phyloP scores from a whole-genome alignment of 2,113 vertebrate species.

The Passer montanus region DNA sequence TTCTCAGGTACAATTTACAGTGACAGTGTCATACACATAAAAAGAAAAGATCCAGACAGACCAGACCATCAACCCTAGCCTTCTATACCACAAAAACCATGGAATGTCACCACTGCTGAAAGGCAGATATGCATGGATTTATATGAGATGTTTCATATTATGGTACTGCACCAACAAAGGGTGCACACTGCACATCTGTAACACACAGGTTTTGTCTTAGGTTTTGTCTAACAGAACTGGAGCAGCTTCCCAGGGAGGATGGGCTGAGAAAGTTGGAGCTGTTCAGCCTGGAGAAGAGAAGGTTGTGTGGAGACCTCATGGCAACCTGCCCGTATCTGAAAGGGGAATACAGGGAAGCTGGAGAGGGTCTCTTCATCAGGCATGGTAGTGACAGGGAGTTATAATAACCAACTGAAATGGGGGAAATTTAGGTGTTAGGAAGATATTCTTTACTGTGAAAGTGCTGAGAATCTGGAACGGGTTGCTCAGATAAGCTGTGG shows the following conservation, averaged over 20 bases:
- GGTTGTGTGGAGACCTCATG: neutral
- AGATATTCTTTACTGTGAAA: neutral
- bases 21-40: neutral
- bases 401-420: neutral
- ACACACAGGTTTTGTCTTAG: neutral
- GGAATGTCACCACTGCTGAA: neutral
- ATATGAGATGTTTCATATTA: neutral
- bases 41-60: neutral
- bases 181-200: neutral
- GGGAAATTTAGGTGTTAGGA: neutral
- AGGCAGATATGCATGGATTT: neutral
- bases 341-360: neutral
- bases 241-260: neutral
- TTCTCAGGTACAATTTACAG: neutral
- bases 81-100: neutral
- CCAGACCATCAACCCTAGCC: neutral
- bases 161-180: neutral
- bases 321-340: neutral
- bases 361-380: neutral
- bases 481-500: neutral
- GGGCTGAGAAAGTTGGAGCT: neutral
- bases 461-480: neutral
- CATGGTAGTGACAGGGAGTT: neutral
- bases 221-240: neutral
- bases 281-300: neutral